Evolutionary conservation across 1,140 invertebrate species (phyloP).

Genomic region (Drosophila oshimai): DNA sequence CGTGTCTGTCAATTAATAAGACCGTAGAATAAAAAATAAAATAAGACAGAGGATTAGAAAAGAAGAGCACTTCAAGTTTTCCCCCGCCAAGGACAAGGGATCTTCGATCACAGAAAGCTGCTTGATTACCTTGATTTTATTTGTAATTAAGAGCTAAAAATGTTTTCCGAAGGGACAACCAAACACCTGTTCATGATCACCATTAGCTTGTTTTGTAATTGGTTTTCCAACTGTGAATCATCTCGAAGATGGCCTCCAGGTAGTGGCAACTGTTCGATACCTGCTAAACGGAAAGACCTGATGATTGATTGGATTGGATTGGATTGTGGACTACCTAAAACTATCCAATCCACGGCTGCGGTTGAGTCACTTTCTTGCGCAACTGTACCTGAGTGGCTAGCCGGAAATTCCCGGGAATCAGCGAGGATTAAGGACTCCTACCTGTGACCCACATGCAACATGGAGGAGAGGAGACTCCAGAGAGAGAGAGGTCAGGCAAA

Average conservation of each 20-base stretch:
- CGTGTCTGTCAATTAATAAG: conserved; percentile 31
- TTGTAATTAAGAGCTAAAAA: too few species aligned
- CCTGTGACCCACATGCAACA: neutral
- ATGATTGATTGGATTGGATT: too few species aligned
- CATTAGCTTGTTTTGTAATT: neutral
- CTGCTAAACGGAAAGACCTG: too few species aligned
- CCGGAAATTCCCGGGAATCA: conserved; percentile 6
- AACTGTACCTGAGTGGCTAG: conserved; percentile 19
- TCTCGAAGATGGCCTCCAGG: neutral
- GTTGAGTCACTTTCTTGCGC: conserved; percentile 12
- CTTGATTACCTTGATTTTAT: too few species aligned
- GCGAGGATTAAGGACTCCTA: neutral
- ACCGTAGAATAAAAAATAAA: too few species aligned
- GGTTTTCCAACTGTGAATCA: conserved; percentile 13
- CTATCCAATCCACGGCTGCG: neutral
- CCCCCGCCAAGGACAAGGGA: neutral
- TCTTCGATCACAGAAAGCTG: too few species aligned
- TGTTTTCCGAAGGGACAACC: neutral
- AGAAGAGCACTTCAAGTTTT: neutral
- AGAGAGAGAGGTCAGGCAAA: conserved; percentile 13
- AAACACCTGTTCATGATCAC: neutral
- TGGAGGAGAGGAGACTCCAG: too few species aligned
- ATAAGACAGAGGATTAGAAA: conserved; percentile 8
- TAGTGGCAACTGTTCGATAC: neutral
- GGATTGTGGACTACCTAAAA: neutral